Evolutionary conservation across 2,113 vertebrate genomes (phyloP).

Genomic region (Rhinopomastus cyanomelas): DNA sequence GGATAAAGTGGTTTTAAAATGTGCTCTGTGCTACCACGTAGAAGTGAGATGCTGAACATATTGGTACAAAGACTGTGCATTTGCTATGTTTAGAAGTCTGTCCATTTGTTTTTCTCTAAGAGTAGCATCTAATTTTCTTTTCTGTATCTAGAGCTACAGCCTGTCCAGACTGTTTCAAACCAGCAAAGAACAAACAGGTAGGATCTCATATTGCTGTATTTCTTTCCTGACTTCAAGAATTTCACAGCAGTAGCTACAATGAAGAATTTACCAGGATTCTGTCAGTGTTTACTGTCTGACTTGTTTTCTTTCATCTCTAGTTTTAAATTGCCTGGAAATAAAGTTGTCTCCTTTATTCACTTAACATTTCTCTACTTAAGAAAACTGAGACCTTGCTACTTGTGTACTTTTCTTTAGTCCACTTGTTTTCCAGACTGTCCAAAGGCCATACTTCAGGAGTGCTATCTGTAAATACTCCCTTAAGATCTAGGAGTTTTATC

Average conservation of each 20-base stretch:
- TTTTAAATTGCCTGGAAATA: slow-evolving; percentile 8
- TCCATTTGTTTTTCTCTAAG: neutral
- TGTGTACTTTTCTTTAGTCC: neutral
- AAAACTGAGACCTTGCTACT: neutral
- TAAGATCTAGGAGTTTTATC: neutral
- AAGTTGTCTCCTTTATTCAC: neutral
- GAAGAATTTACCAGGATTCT: neutral
- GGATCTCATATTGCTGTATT: neutral
- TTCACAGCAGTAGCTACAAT: neutral
- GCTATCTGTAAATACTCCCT: slow-evolving; percentile 10
- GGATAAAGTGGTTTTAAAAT: neutral
- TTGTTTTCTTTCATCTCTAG: neutral
- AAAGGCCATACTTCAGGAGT: neutral
- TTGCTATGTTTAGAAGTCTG: neutral
- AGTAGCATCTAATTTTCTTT: slow-evolving; percentile 27
- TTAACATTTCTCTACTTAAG: neutral
- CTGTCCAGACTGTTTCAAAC: slow-evolving; percentile 91
- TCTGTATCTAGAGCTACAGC: slow-evolving; percentile 77
- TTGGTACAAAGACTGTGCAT: neutral
- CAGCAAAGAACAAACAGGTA: slow-evolving; percentile 94
- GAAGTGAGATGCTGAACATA: neutral
- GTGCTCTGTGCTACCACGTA: neutral
- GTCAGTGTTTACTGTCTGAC: neutral
- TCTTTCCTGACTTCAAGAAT: slow-evolving; percentile 1
- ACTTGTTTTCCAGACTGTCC: neutral